Evolutionary conservation across 2,113 vertebrate genomes (phyloP), one percentile per base, ranked within the genome.

Genomic region (Upupa epops): DNA sequence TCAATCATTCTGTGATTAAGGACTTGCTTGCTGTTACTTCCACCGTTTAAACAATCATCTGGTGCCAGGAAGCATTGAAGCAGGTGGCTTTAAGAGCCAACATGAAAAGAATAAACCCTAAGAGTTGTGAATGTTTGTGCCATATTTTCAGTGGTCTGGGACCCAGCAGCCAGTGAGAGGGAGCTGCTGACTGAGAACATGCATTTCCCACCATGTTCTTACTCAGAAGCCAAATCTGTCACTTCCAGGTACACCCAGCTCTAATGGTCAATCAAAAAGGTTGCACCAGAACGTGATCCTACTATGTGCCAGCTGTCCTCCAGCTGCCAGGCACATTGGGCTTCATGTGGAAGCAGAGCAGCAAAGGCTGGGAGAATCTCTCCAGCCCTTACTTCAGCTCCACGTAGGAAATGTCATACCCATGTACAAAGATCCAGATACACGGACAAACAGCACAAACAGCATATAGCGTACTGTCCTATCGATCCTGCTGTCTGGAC

Each of bases 401-500:
- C 12, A 7, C 29, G n/a, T 9, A 72, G 87, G 90, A 92, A 84
- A 95, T 96, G 81, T 89, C 93, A 87, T 77, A 48, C 85, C 54
- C 83, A 58, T 84, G 20, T 64, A 32, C 13, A 86, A 60, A 52
- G 61, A 88, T 24, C 65, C 0, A 1, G 63, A 52, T 56, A 82
- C 61, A 66, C 0, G 1, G 48, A 56, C 66, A 92, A 95, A 82
- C 83, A 94, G 79, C 69, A 86, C 8, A 79, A 94, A 90, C 64
- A 88, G 91, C 86, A 69, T 45, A 75, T 2, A 79, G 84, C 1
- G 1, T 72, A 32, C 84, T 76, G 58, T 70, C 71, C 13, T 87
- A 96, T 94, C 29, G 91, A 95, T 94, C 91, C 89, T 76, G 78
- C 89, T 84, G 89, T 92, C 94, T 94, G 94, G 81, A 46, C 81